Evolutionary conservation across 2,797 vertebrate species (phyloP).

Genomic region (Stomatorhinus walkeri): DNA sequence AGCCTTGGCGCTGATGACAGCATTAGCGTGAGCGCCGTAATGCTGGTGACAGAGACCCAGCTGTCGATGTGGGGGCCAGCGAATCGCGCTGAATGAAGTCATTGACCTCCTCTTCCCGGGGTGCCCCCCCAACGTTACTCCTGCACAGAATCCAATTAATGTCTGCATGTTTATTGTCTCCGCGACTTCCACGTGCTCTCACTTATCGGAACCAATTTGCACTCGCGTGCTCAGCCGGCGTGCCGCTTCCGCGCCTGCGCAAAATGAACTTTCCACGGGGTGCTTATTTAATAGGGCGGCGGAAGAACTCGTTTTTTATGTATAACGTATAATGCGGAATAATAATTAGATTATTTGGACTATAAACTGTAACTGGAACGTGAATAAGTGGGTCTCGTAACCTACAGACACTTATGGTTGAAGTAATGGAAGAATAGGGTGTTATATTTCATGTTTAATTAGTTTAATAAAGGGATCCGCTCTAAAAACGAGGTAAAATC

Average conservation of each 20-base stretch:
- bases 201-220: background rate
- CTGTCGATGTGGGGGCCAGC: constrained; percentile 1
- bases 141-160: constrained; percentile 1
- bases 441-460: background rate
- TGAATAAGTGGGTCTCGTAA: background rate
- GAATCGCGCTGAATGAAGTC: background rate
- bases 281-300: background rate
- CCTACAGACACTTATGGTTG: background rate
- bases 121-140: background rate
- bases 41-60: constrained; percentile 11
- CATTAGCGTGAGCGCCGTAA: background rate
- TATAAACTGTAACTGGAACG: background rate
- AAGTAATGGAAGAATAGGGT: background rate
- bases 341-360: background rate
- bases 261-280: background rate
- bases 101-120: background rate
- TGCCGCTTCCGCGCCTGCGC: background rate
- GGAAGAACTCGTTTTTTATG: background rate
- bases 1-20: background rate
- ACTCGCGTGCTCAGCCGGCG: background rate
- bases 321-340: background rate
- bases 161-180: background rate
- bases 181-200: background rate
- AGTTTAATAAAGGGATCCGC: background rate
- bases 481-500: background rate